A percentile compares a stretch with the other conserved stretches of the same genome.
Conservation (phyloP, 92 coral and sea anemone genomes). For the Hydrozoanthus gracilis region DNA sequence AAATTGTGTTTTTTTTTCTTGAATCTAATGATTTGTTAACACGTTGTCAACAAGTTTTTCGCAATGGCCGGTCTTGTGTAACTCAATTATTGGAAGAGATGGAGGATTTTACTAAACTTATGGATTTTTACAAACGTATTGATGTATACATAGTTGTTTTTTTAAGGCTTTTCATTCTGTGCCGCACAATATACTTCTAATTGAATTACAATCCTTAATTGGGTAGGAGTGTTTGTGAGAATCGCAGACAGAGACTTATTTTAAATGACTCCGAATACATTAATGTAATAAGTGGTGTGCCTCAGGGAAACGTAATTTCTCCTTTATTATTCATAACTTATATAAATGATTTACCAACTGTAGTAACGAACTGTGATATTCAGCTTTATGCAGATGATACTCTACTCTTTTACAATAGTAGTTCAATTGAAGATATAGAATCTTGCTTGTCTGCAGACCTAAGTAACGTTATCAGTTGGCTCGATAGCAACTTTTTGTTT, state of each 20-base stretch:
- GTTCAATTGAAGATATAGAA: conserved; percentile 32
- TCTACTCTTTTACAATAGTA: conserved; percentile 39
- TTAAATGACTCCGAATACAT: no score
- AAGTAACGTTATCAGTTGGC: conserved; percentile 45
- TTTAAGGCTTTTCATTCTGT: background rate
- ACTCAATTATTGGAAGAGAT: background rate
- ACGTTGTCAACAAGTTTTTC: background rate
- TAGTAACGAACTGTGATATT: conserved; percentile 5
- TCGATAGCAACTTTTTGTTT: conserved; percentile 32
- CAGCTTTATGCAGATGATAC: conserved; percentile 55
- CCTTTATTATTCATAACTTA: conserved; percentile 19
- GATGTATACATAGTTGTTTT: conserved; percentile 3
- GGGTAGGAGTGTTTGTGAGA: no score
- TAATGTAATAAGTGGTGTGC: background rate
- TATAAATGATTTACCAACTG: conserved; percentile 29
- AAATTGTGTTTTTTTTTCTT: background rate
- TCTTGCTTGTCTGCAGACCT: conserved; percentile 49
- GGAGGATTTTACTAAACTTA: conserved; percentile 10
- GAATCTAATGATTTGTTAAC: background rate
- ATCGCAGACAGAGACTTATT: no score
- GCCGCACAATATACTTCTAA: conserved; percentile 6
- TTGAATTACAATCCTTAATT: conserved; percentile 15
- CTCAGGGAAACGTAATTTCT: background rate
- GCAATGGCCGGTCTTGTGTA: background rate
- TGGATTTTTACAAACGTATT: background rate